A percentile compares a stretch with the other conserved stretches of the same genome.
Evolutionary conservation across 2,113 vertebrate species (phyloP).

Genomic region (Corythornis cristatus): DNA sequence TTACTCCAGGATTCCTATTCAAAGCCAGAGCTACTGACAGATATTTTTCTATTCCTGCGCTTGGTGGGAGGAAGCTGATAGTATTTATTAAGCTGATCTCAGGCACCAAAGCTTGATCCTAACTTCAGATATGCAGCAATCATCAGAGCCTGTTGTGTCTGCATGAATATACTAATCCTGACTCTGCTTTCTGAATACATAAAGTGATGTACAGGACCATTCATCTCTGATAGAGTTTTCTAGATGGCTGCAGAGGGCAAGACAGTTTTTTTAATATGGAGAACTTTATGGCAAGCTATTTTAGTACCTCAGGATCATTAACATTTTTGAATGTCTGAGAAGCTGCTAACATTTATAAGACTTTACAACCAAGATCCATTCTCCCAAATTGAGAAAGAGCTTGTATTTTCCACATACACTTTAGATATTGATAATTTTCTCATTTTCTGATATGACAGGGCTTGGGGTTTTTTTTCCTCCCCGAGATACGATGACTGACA

Average conservation of each 20-base stretch:
- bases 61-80: not conserved
- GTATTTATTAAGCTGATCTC: constrained; percentile 37
- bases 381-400: constrained; percentile 1
- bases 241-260: constrained; percentile 16
- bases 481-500: constrained; percentile 44
- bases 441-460: constrained; percentile 54
- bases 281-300: constrained; percentile 12
- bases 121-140: not conserved
- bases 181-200: not conserved
- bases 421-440: constrained; percentile 54
- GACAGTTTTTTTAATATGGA: not conserved
- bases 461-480: not conserved
- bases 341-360: constrained; percentile 27
- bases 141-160: constrained; percentile 31
- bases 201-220: not conserved
- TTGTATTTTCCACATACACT: constrained; percentile 26
- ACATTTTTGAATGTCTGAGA: constrained; percentile 22
- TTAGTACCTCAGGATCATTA: not conserved
- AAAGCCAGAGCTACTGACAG: not conserved
- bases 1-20: not conserved
- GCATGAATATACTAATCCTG: not conserved
- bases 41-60: not conserved
- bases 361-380: constrained; percentile 3
- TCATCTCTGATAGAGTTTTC: not conserved
- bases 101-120: not conserved